Conservation (phyloP, 2,113 vertebrate species). For the Aramus guarauna region DNA sequence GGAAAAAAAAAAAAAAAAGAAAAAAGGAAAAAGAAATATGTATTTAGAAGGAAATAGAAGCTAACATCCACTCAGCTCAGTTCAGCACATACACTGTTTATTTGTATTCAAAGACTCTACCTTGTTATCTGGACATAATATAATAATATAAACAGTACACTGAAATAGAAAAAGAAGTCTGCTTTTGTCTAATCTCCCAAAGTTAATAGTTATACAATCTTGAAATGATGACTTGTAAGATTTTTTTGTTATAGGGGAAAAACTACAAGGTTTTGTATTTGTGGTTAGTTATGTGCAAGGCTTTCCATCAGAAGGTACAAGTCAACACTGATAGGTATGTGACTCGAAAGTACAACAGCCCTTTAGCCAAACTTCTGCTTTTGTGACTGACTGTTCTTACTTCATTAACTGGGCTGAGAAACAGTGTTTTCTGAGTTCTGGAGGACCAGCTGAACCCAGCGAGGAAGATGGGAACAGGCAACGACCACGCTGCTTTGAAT, state of each 20-base stretch:
- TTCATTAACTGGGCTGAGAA: not conserved
- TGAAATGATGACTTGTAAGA: not conserved
- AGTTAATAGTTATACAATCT: not conserved
- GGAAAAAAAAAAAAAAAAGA: not conserved
- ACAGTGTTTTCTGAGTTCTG: not conserved
- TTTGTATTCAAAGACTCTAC: not conserved
- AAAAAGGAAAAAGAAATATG: not conserved
- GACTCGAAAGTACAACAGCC: not conserved
- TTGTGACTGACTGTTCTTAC: not conserved
- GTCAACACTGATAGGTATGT: rapidly evolving
- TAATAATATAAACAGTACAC: not conserved
- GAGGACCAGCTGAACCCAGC: not conserved
- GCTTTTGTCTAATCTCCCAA: not conserved
- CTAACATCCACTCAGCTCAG: not conserved
- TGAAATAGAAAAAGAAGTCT: not conserved
- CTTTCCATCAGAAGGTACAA: not conserved
- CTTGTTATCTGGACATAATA: not conserved
- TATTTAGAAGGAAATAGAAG: not conserved
- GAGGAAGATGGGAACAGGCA: not conserved
- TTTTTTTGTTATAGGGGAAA: not conserved
- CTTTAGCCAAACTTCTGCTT: not conserved
- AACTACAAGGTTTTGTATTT: not conserved
- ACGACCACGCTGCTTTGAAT: rapidly evolving
- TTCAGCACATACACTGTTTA: not conserved
- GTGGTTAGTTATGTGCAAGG: not conserved